These are phyloP conservation scores for Hiodon tergisus DNA, from an alignment of 2,113 vertebrate genomes.

Conservation along the genomic window DNA sequence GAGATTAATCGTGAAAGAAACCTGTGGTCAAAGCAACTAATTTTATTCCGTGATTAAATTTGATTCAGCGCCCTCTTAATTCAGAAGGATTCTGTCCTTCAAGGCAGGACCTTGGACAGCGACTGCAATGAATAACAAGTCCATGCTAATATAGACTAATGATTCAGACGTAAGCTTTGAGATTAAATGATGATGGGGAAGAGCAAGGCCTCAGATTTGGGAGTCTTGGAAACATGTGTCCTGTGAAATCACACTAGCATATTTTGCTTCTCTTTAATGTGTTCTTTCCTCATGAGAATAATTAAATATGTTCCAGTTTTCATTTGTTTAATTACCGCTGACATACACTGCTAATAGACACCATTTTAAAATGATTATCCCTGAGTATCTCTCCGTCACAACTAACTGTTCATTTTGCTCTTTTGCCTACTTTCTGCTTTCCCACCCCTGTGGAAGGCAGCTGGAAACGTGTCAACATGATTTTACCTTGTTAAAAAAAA, in stretches of 20 bases:
- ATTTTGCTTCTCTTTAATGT: background rate
- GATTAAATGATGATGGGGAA: background rate
- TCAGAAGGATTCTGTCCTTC: constrained; percentile 44
- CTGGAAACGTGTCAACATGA: too few relatives aligned
- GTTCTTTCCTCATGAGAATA: too few relatives aligned
- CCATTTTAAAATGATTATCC: too few relatives aligned
- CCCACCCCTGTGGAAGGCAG: too few relatives aligned
- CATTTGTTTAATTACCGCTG: background rate
- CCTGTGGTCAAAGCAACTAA: constrained; percentile 32
- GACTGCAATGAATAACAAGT: constrained; percentile 45
- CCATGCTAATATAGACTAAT: constrained; percentile 54
- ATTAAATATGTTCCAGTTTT: background rate
- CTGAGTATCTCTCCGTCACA: too few relatives aligned
- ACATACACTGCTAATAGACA: too few relatives aligned
- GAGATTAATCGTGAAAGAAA: constrained; percentile 52
- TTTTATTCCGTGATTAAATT: constrained; percentile 17
- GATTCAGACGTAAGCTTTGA: constrained; percentile 38
- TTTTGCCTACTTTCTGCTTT: too few relatives aligned
- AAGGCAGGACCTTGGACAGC: constrained; percentile 48
- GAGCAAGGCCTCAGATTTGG: background rate
- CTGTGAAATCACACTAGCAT: background rate
- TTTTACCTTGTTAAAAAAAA: too few relatives aligned
- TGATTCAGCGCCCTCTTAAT: constrained; percentile 15
- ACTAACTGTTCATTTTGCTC: too few relatives aligned
- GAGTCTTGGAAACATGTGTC: constrained; percentile 1